Percentiles rank a stretch among this genome's conserved stretches.
These are phyloP conservation scores for Dilophus febrilis DNA, from an alignment of 2,888 invertebrate genomes.

Conservation along the genomic window DNA sequence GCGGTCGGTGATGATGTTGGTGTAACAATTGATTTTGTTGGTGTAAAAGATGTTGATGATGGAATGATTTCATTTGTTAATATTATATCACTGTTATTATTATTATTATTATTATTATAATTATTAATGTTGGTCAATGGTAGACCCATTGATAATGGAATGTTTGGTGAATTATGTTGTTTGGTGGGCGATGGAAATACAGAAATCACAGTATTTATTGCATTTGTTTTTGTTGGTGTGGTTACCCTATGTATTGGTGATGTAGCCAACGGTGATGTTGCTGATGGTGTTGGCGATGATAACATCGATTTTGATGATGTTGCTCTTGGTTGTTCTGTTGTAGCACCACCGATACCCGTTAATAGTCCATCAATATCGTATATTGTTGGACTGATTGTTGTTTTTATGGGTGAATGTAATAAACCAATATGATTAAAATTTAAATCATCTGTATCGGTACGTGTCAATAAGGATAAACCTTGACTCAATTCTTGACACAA, in stretches of 20 bases:
- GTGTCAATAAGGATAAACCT: conserved; percentile 45
- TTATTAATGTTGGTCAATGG: too few species aligned
- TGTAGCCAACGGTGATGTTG: background rate
- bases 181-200: background rate
- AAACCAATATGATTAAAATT: conserved; percentile 35
- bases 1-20: conserved; percentile 6
- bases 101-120: too few species aligned
- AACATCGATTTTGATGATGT: background rate
- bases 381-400: conserved; percentile 11
- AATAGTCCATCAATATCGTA: too few species aligned
- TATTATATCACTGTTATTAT: too few species aligned
- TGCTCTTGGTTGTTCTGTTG: background rate
- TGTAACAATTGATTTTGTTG: conserved; percentile 6
- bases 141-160: too few species aligned
- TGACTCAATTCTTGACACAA: conserved; percentile 60
- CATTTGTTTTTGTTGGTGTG: background rate
- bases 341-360: too few species aligned
- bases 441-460: conserved; percentile 36
- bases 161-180: too few species aligned
- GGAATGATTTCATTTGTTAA: background rate
- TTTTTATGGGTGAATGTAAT: conserved; percentile 12
- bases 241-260: background rate
- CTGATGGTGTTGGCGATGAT: background rate
- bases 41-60: conserved; percentile 2
- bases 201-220: background rate